Percentiles rank a stretch among this genome's conserved stretches.
phyloP scores from a whole-genome alignment of 2,113 vertebrate species.

The Piliocolobus tephrosceles region DNA sequence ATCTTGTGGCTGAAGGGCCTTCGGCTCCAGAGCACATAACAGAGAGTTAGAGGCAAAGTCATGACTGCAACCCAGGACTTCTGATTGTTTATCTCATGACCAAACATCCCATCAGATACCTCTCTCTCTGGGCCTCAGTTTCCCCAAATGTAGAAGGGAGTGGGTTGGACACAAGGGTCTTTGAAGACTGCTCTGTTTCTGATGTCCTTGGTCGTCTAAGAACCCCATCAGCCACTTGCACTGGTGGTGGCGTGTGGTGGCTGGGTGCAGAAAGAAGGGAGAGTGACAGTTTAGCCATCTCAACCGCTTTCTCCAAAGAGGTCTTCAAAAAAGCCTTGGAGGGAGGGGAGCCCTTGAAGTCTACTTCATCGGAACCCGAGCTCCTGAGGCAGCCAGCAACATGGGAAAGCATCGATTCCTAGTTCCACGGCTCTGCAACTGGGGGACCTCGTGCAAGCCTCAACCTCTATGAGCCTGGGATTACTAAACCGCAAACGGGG shows the following conservation, averaged over 20 bases:
- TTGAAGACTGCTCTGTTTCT: neutral
- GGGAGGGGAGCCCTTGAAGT: neutral
- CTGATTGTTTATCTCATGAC: neutral
- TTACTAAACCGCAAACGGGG: too few relatives aligned
- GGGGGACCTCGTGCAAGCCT: rapidly evolving
- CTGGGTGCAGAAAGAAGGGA: neutral
- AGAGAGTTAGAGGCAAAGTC: neutral
- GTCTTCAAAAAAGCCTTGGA: rapidly evolving
- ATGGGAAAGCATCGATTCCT: rapidly evolving
- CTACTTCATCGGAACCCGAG: neutral
- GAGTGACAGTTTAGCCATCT: rapidly evolving
- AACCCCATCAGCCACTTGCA: too few relatives aligned
- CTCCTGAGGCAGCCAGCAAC: neutral
- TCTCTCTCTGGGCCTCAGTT: neutral
- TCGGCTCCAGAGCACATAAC: neutral
- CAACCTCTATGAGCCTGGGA: neutral
- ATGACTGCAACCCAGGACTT: too few relatives aligned
- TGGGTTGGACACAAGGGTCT: neutral
- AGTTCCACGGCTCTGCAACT: rapidly evolving
- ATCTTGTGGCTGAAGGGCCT: neutral
- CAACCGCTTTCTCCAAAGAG: rapidly evolving
- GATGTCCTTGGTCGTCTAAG: too few relatives aligned
- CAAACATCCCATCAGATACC: neutral
- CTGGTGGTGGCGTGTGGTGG: neutral
- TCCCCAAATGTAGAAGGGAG: neutral